Evolutionary conservation across 2,888 invertebrate species (phyloP).

Genomic region (Pegoplata infirma): DNA sequence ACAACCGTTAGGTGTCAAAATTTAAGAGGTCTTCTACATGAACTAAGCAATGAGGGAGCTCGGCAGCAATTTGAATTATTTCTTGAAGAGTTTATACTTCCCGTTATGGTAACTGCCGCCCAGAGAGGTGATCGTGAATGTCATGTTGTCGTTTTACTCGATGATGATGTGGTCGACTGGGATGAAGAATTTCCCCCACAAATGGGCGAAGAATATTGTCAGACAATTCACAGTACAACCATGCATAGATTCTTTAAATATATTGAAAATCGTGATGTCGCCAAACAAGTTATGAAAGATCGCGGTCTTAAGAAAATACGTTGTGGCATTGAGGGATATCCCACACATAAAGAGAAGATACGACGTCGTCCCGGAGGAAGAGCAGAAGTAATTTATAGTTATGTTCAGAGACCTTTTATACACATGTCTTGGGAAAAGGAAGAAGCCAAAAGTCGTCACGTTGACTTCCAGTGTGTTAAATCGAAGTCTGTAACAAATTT

Average conservation of each 20-base stretch:
- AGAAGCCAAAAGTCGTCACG: conserved; percentile 98
- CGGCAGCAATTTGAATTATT: conserved; percentile 97
- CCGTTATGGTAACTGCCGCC: conserved; percentile 96
- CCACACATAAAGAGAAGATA: conserved; percentile 99
- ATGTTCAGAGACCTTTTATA: conserved; percentile 99
- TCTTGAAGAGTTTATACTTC: conserved; percentile 95
- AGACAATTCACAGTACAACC: conserved; percentile 96
- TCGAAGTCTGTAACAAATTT: conserved; percentile 98
- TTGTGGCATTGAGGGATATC: conserved; percentile 99
- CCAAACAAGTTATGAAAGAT: conserved; percentile 99
- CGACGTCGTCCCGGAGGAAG: conserved; percentile 96
- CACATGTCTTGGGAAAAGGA: conserved; percentile 98
- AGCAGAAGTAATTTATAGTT: conserved; percentile 98
- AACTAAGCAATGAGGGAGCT: conserved; percentile 99
- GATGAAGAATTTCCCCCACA: conserved; percentile 99
- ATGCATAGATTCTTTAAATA: conserved; percentile 99
- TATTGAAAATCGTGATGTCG: conserved; percentile 99
- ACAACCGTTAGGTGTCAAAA: conserved; percentile 97
- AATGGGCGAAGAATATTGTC: conserved; percentile 99
- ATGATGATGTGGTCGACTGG: conserved; percentile 98
- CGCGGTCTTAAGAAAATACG: conserved; percentile 98
- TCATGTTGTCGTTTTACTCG: conserved; percentile 96
- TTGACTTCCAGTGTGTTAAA: conserved; percentile 99
- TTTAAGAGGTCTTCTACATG: conserved; percentile 97
- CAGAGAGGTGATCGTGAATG: conserved; percentile 98